Evolutionary conservation across 2,797 vertebrate genomes (phyloP), one percentile per base, ranked within the genome.

Genomic region (Poecilia picta): DNA sequence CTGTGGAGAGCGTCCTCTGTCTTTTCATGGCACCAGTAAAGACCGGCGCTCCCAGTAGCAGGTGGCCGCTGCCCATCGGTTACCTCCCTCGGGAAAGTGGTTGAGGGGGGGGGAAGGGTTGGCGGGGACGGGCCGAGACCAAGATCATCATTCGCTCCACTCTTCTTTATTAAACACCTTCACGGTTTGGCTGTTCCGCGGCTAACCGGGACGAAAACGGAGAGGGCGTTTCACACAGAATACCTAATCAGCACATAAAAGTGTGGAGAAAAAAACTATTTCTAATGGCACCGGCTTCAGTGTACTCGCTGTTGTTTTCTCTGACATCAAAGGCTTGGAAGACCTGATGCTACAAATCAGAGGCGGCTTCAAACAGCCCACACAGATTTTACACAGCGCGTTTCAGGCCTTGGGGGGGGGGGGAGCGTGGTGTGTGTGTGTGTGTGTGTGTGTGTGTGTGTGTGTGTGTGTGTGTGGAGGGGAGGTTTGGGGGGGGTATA

Each of bases 21-120:
- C 90, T 94, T 92, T 93, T 94, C 93, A 92, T 88, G 93, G 89
- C 92, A 89, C 85, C 92, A 91, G 93, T 95, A 93, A 92, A 96
- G 95, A 94, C 87, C 88, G 82, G 89, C 79, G 91, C 86, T 96
- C 83, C 82, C 78, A 83, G 85, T 94, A 85, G 94, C 94, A 94
- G 95, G 91, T 96, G 92, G 92, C 82, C 51, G 85, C 93, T 92
- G 86, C 94, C 91, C 91, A 87, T 89, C 84, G 88, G 66, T 85
- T 8, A 10, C 75, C 74, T 87, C 93, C 89, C 87, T 36, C 2
- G 33, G 72, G 68, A 11, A n/a, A 11, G 53, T 57, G 4, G 10
- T 15, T 11, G 20, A 8, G 72, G 25, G 4, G 3, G 4, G 5
- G 18, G 1, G 25, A 8, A 8, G 2, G 5, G 0, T 80, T 81